Conservation (phyloP, 2,113 vertebrate genomes). For the Otolemur garnettii region DNA sequence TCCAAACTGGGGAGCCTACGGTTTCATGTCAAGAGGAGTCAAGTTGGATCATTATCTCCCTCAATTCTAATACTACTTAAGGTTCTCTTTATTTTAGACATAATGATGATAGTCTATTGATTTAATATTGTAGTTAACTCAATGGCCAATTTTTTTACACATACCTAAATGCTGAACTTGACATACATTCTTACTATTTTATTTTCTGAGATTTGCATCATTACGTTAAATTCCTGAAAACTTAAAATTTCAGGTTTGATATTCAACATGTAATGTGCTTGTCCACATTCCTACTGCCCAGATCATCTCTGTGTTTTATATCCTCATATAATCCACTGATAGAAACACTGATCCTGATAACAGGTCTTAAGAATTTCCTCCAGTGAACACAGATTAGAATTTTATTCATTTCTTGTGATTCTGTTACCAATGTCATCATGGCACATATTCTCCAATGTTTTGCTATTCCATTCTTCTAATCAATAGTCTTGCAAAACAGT, state of each 20-base stretch:
- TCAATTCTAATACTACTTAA: not conserved
- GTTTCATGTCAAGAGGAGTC: not conserved
- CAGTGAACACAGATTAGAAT: not conserved
- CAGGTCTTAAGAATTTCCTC: not conserved
- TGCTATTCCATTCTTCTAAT: not conserved
- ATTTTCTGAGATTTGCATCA: constrained; percentile 12
- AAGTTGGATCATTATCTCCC: not conserved
- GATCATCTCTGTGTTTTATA: not conserved
- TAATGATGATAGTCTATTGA: not conserved
- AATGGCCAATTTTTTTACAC: not conserved
- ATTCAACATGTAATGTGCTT: not conserved
- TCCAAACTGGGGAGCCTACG: not conserved
- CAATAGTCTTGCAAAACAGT: not conserved
- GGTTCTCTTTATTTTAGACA: not conserved
- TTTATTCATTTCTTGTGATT: not conserved
- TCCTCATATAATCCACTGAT: not conserved
- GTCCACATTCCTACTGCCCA: not conserved
- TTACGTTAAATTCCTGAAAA: constrained; percentile 7
- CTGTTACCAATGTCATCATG: not conserved
- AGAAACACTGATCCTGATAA: not conserved
- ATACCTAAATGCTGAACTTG: not conserved
- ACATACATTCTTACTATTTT: not conserved
- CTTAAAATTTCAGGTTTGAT: not conserved
- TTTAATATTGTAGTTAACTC: not conserved
- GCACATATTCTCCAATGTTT: not conserved